Base-by-base conservation (phyloP, 2,113 vertebrate species). In the Nannospalax galili region DNA sequence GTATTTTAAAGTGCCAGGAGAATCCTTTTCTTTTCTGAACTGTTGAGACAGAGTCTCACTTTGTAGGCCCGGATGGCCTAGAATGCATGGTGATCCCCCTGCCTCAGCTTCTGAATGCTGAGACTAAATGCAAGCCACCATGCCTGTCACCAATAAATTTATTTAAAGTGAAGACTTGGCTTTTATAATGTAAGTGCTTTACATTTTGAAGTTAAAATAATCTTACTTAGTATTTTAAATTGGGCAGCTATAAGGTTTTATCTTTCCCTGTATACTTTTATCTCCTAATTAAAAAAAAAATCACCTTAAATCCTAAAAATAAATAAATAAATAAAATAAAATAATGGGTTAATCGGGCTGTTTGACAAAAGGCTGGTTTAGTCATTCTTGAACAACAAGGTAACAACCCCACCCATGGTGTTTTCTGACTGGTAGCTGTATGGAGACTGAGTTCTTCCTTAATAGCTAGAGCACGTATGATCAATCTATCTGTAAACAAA, bases 171-270 rank as follows among this genome's bases (percentile, higher is more conserved):
- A 91, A 95, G 52, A 92, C 84, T 7, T 79, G 5, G 35, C 56
- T 95, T 97, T 70, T 80, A 7, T 91, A 80, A 84, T 93, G 20
- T 74, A 30, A 94, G 58, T 52, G 48, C 88, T 8, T 48, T 82
- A 58, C 73, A 89, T 65, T 52, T 48, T 93, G n/a, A 75, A 95
- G 30, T 82, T 14, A 92, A 93, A 78, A 60, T 35, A 4, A 89
- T 72, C 8, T 90, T 75, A 88, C 14, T 24, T 74, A 93, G 35
- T 69, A 95, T 86, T 95, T 96, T 88, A 81, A 35, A 85, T 85
- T 67, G 90, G 28, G 58, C n/a, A 90, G 30, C 20, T 79, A 52
- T 30, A 52, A 35, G 12, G 52, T 95, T 96, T 96, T 15, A n/a
- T 65, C n/a, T 96, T 94, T 95, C 48, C 17, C 80, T 62, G 0